phyloP scores from a whole-genome alignment of 2,113 vertebrate species.

The Scomber colias region DNA sequence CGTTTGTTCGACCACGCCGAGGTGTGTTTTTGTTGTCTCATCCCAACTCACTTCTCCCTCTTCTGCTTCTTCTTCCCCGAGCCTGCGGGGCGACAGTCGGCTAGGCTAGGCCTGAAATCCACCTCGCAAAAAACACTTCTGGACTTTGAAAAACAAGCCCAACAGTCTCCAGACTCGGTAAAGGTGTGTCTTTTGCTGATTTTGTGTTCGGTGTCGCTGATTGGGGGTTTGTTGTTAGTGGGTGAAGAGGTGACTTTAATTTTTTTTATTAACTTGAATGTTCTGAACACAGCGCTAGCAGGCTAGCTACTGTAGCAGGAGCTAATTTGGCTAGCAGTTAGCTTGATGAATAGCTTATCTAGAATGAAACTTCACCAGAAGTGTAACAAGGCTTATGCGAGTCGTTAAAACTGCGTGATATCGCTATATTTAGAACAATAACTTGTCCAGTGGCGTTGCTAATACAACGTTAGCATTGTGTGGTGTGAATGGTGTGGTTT shows the following conservation, averaged over 20 bases:
- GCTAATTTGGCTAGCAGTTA: conserved; percentile 59
- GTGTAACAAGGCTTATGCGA: not conserved
- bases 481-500: not conserved
- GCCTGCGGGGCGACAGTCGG: conserved; percentile 35
- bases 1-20: not conserved
- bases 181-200: not conserved
- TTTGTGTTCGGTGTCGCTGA: not conserved
- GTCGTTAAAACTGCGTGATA: not conserved
- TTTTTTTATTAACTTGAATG: conserved; percentile 33
- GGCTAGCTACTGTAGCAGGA: conserved; percentile 31
- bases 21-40: conserved; percentile 25
- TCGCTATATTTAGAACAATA: accelerated
- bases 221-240: not conserved
- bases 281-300: conserved; percentile 56
- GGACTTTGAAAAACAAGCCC: conserved; percentile 68
- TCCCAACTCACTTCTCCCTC: conserved; percentile 29
- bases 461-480: not conserved
- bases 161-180: conserved; percentile 58
- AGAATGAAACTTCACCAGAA: conserved; percentile 14
- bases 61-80: not conserved
- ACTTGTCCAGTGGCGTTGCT: too few relatives aligned
- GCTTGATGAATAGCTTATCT: conserved; percentile 32
- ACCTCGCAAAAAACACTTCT: conserved; percentile 47
- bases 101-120: conserved; percentile 71
- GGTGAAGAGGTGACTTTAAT: not conserved